phyloP scores from a whole-genome alignment of 2,888 invertebrate genomes.

The Yponomeuta sedellus region DNA sequence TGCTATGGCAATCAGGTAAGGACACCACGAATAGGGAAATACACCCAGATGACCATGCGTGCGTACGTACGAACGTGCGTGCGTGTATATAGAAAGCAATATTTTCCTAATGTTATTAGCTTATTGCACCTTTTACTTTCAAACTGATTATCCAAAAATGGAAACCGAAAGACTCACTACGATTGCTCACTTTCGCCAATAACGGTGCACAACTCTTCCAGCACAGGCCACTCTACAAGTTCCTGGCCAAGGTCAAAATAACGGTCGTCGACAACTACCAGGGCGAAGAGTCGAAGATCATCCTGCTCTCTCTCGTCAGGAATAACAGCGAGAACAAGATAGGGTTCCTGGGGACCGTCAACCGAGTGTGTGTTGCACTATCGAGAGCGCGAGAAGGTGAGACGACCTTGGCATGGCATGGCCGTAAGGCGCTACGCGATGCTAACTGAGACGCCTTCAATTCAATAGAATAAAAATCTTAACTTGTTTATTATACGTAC shows the following conservation, averaged over 20 bases:
- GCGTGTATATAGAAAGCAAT: neutral
- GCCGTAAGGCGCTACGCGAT: too few species aligned
- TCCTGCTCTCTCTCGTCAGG: conserved; percentile 85
- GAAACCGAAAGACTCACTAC: neutral
- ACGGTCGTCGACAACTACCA: conserved; percentile 87
- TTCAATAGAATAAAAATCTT: too few species aligned
- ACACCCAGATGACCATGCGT: too few species aligned
- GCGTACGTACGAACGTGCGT: neutral
- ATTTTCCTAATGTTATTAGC: neutral
- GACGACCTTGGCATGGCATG: too few species aligned
- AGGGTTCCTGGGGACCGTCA: conserved; percentile 82
- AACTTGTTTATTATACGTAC: too few species aligned
- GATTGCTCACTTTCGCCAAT: neutral
- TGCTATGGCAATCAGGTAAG: too few species aligned
- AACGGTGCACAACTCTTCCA: conserved; percentile 27
- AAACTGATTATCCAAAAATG: neutral
- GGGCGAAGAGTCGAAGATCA: conserved; percentile 87
- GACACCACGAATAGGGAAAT: too few species aligned
- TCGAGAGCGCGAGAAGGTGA: conserved; percentile 78
- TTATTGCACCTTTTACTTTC: neutral
- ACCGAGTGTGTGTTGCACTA: conserved; percentile 85
- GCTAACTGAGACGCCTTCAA: too few species aligned
- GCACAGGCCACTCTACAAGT: conserved; percentile 42
- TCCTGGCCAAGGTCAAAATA: conserved; percentile 75
- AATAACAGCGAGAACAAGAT: conserved; percentile 80